Evolutionary conservation across 2,888 invertebrate species (phyloP), one percentile per base, ranked within the genome.

Genomic region (Zygothrica quintamaculata): DNA sequence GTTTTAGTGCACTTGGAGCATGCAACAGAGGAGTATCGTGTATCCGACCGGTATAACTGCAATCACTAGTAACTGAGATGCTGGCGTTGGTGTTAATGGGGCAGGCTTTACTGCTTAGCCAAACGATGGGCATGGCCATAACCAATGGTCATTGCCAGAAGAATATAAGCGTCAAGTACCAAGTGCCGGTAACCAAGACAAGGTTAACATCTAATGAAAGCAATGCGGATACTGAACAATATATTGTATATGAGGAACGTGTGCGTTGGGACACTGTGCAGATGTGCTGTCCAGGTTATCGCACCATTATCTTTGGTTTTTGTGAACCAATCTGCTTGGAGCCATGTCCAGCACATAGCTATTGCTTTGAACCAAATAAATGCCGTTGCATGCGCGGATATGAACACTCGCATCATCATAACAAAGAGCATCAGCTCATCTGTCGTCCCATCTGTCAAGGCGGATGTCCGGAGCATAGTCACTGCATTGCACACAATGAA

Each of bases 281-380:
- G 22, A 68, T 89, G 31, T 88, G 88, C 18, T 89, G 88, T 47
- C 68, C 81, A 9, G 88, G 88, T 13, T 88, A 88, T 72, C 82
- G 89, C 7, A 85, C 85, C 22, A 78, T 87, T 0, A 61, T 85
- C 13, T 88, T 88, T 33, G 88, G 87, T n/a, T 88, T 88, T 42
- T 92, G 92, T 46, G 77, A 84, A 6, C 90, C 92, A 1, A 74
- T 88, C 5, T 90, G 90, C 40, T 36, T 16, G 7, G 70, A 74
- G 90, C 92, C 40, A 92, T 89, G 89, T 56, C 90, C 90, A 0
- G 59, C 74, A 8, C 66, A 88, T 44, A 81, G 89, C 56, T 67
- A 64, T 9, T 90, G 90, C 51, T 52, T 67, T 12, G 77, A 76
- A 7, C 90, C 90, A 0, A 81, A 89, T 15, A 87, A 80, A 18